Evolutionary conservation across 2,888 invertebrate species (phyloP).

Genomic region (Acanthoscelides obtectus): DNA sequence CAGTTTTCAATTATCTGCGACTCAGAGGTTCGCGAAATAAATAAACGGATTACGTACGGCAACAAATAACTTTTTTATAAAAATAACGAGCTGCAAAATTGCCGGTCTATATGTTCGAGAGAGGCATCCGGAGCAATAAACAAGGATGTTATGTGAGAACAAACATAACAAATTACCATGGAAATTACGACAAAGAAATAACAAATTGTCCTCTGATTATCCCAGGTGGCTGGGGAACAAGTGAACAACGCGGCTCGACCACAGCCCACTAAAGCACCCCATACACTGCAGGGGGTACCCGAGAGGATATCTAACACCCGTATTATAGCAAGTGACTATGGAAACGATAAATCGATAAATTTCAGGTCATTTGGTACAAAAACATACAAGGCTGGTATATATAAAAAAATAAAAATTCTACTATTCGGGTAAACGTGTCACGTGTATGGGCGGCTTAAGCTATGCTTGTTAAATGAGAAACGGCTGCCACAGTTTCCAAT

Average conservation of each 20-base stretch:
- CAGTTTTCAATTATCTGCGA: neutral
- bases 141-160: constrained; percentile 22
- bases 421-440: constrained; percentile 20
- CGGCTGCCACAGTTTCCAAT: constrained; percentile 14
- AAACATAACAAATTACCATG: constrained; percentile 22
- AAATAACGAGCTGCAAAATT: neutral
- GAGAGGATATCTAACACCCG: too few species aligned
- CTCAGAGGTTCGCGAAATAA: neutral
- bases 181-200: constrained; percentile 23
- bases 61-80: neutral
- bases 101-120: neutral
- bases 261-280: too few species aligned
- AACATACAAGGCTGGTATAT: too few species aligned
- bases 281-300: too few species aligned
- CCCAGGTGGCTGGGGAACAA: constrained; percentile 5
- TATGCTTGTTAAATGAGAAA: constrained; percentile 6
- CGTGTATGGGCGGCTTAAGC: too few species aligned
- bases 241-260: constrained; percentile 8
- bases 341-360: too few species aligned
- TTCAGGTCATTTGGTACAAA: too few species aligned
- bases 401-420: too few species aligned
- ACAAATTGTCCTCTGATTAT: constrained; percentile 24
- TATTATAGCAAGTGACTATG: too few species aligned
- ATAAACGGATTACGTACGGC: neutral
- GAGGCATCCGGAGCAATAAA: constrained; percentile 24